Evolutionary conservation across 2,888 invertebrate species (phyloP).

Genomic region (Carpatolechia fugitivella): DNA sequence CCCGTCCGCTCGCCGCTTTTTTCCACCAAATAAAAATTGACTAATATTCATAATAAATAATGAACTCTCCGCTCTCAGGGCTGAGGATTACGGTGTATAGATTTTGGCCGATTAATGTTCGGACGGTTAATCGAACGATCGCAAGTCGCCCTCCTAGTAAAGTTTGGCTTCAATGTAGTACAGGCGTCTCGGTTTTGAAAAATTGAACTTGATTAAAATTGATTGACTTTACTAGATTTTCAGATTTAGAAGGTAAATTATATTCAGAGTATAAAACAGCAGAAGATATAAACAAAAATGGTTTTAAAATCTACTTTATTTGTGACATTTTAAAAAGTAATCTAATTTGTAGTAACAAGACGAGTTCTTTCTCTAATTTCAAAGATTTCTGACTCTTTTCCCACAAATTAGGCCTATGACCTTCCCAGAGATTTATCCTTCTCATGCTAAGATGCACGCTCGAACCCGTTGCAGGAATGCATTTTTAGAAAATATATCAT

Average conservation of each 20-base stretch:
- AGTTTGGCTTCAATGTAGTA: background rate
- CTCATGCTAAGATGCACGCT: conserved; percentile 5
- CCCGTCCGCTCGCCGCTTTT: conserved; percentile 64
- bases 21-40: conserved; percentile 79
- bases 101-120: conserved; percentile 67
- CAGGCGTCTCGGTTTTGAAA: too few relatives aligned
- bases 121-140: conserved; percentile 50
- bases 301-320: too few relatives aligned
- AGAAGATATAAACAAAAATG: too few relatives aligned
- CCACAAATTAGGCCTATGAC: conserved; percentile 1
- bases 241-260: too few relatives aligned
- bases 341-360: too few relatives aligned
- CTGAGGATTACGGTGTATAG: conserved; percentile 61
- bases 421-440: conserved; percentile 15
- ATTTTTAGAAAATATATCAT: conserved; percentile 61
- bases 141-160: conserved; percentile 17
- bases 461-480: conserved; percentile 34
- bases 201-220: background rate
- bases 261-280: too few relatives aligned
- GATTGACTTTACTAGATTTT: too few relatives aligned
- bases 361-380: background rate
- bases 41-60: conserved; percentile 80
- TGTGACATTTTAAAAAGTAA: too few relatives aligned
- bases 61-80: conserved; percentile 71
- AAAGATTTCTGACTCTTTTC: background rate